A percentile compares a stretch with the other conserved stretches of the same genome.
Conservation (phyloP, 2,797 vertebrate genomes). For the Aulostomus chinensis region DNA sequence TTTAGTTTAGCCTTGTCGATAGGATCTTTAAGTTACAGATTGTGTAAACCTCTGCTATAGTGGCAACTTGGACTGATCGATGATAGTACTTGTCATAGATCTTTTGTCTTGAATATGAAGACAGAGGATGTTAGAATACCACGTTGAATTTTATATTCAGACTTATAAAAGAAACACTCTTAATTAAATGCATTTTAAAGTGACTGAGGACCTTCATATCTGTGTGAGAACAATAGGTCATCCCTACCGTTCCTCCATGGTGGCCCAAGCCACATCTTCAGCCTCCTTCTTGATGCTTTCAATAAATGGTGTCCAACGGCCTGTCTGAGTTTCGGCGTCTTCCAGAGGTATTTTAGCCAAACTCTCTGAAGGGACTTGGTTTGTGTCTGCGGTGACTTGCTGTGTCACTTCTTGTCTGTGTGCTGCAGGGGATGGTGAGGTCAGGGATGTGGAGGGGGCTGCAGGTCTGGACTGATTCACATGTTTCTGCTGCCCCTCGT, state of each 20-base stretch:
- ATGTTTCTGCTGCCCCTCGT: constrained; percentile 44
- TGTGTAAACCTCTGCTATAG: too few relatives aligned
- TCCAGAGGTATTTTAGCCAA: constrained; percentile 47
- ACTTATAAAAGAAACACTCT: not conserved
- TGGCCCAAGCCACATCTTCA: constrained; percentile 64
- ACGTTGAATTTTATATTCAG: too few relatives aligned
- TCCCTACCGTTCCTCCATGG: constrained; percentile 78
- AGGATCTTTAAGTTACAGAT: too few relatives aligned
- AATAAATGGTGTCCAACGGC: constrained; percentile 80
- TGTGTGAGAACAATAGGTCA: not conserved
- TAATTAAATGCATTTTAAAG: not conserved
- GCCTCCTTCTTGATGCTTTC: constrained; percentile 78
- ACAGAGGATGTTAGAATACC: not conserved
- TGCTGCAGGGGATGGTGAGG: not conserved
- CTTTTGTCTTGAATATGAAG: not conserved
- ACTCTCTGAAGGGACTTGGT: not conserved
- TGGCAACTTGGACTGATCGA: too few relatives aligned
- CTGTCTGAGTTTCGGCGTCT: constrained; percentile 82
- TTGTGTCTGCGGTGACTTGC: not conserved
- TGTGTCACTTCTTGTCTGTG: constrained; percentile 17
- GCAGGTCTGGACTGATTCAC: constrained; percentile 3
- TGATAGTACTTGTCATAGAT: not conserved
- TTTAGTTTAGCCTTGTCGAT: not conserved
- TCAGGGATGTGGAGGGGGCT: not conserved
- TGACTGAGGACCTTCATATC: not conserved